phyloP scores from a whole-genome alignment of 2,888 invertebrate genomes.

The Zootermopsis nevadensis region DNA sequence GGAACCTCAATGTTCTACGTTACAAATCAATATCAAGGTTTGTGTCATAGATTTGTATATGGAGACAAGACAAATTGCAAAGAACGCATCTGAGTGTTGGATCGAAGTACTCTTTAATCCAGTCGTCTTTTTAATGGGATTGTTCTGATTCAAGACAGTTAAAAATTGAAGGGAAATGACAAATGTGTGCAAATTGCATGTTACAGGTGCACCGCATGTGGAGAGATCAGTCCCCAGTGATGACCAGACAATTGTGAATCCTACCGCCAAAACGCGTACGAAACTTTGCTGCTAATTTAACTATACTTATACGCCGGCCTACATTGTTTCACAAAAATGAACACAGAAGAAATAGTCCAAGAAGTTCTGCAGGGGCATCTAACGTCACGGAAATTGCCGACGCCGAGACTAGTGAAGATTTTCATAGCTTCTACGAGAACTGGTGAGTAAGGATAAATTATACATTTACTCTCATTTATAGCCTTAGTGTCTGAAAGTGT shows the following conservation, averaged over 20 bases:
- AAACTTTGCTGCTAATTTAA: background rate
- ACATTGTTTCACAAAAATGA: constrained; percentile 58
- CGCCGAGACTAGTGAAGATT: constrained; percentile 71
- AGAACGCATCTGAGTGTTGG: background rate
- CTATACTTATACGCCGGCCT: background rate
- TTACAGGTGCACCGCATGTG: background rate
- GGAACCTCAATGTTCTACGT: no score
- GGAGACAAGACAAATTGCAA: no score
- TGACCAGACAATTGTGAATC: background rate
- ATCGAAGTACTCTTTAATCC: background rate
- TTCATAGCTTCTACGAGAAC: constrained; percentile 66
- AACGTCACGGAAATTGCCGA: constrained; percentile 64
- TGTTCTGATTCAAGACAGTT: background rate
- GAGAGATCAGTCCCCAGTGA: background rate
- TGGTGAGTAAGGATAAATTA: constrained; percentile 58
- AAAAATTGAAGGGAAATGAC: background rate
- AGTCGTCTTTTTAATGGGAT: background rate
- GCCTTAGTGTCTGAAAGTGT: background rate
- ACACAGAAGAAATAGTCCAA: constrained; percentile 64
- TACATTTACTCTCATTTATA: background rate
- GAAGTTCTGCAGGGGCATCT: constrained; percentile 63
- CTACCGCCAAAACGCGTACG: background rate
- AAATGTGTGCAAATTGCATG: background rate
- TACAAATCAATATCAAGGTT: background rate
- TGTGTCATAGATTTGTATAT: background rate